These are phyloP conservation scores for Rhodophaea formosa DNA, from an alignment of 2,888 invertebrate species.

Conservation along the genomic window DNA sequence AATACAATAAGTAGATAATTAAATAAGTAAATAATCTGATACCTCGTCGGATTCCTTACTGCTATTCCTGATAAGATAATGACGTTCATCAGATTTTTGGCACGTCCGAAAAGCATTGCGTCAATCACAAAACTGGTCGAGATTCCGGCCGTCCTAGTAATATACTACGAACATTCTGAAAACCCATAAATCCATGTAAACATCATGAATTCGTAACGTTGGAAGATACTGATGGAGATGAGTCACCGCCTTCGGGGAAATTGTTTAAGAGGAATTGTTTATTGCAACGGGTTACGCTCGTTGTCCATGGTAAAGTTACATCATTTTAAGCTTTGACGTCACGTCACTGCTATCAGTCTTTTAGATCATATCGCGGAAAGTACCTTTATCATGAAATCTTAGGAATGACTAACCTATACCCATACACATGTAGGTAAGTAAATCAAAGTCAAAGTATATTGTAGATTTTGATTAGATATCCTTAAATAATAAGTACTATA, in stretches of 20 bases:
- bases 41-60: neutral
- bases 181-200: neutral
- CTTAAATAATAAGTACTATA: too few species aligned
- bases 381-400: too few species aligned
- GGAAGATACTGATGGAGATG: neutral
- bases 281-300: neutral
- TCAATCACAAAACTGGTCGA: neutral
- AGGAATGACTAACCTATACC: too few species aligned
- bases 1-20: too few species aligned
- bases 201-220: neutral
- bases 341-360: neutral
- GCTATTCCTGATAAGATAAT: neutral
- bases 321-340: neutral
- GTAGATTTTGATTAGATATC: too few species aligned
- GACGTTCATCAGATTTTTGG: neutral
- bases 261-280: neutral
- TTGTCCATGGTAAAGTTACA: neutral
- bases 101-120: slow-evolving; percentile 7
- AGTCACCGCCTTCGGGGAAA: slow-evolving; percentile 9
- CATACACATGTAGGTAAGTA: too few species aligned
- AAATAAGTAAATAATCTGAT: neutral
- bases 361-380: too few species aligned
- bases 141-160: neutral
- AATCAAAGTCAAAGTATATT: too few species aligned
- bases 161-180: slow-evolving; percentile 2